Base-by-base conservation (phyloP, 2,113 vertebrate genomes). In the Pipra filicauda region DNA sequence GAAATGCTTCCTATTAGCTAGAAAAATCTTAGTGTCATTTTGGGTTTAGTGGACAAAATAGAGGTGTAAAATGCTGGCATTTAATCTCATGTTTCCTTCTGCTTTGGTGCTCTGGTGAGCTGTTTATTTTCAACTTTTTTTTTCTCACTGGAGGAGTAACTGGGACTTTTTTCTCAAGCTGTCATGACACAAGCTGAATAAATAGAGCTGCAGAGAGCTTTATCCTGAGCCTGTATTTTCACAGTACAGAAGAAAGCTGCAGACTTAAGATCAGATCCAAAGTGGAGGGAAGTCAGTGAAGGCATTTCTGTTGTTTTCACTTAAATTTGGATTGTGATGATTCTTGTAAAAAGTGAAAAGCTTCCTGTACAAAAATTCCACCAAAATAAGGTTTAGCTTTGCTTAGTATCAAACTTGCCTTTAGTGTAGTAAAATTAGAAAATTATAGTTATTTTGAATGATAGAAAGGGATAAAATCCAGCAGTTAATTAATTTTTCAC, bases 141-240 rank as follows among this genome's bases (percentile, higher is more conserved):
- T 88, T 88, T 79, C 35, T 74, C 33, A 7, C 35, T 80, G 85
- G 28, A 86, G 18, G 33, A 61, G 67, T 74, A 80, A 69, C 37
- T 73, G 44, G 5, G 58, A 71, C 4, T 39, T 85, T 80, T 92
- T 93, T 95, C 67, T 86, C 72, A 94, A 94, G 88, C 49, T 90
- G 78, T 95, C 88, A 74, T 48, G 88, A 18, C 62, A 78, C 86
- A 95, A 95, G 86, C 91, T 94, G 96, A 93, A 93, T 79, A 94
- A 97, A 95, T 52, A 97, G n/a, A 83, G 16, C 43, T 62, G 48
- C 30, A 55, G 33, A 86, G 79, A 54, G 35, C 41, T 74, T 84
- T 30, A 54, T 77, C 59, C 46, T 5, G 22, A 73, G 37, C 12
- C 26, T 58, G 61, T 48, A 39, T 93, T 76, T 73, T 46, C 48